Percentiles rank a stretch among this genome's conserved stretches.
Evolutionary conservation across 2,797 vertebrate species (phyloP).

Genomic region (Octomys mimax): DNA sequence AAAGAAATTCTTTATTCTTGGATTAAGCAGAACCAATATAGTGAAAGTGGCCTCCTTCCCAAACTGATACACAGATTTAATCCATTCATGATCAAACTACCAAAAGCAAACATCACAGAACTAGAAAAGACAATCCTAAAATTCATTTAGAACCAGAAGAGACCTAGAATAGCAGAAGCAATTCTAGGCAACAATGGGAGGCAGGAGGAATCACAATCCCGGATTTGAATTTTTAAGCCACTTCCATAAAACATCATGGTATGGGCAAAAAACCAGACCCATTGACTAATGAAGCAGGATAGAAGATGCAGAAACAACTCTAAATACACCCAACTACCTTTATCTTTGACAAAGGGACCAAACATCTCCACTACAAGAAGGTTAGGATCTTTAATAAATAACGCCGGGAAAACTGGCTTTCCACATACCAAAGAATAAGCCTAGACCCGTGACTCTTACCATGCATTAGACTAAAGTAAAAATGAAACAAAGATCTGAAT

Average conservation of each 20-base stretch:
- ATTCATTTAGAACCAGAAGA: background rate
- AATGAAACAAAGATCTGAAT: background rate
- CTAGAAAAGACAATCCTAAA: background rate
- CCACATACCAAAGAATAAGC: background rate
- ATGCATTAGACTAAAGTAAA: background rate
- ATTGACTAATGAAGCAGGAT: background rate
- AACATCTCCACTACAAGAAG: background rate
- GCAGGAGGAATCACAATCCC: background rate
- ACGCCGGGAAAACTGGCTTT: background rate
- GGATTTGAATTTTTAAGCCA: background rate
- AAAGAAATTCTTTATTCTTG: background rate
- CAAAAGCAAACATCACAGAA: background rate
- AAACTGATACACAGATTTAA: background rate
- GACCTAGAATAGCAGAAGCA: background rate
- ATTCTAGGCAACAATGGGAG: background rate
- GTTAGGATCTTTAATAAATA: background rate
- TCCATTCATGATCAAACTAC: background rate
- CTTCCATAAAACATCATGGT: background rate
- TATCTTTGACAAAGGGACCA: background rate
- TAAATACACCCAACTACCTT: background rate
- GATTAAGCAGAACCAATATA: background rate
- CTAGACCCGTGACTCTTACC: background rate
- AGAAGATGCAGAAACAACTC: background rate
- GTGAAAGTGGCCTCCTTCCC: background rate
- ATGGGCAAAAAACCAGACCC: background rate